Base-by-base conservation (phyloP, 2,888 invertebrate species). In the Osmoderma eremita region DNA sequence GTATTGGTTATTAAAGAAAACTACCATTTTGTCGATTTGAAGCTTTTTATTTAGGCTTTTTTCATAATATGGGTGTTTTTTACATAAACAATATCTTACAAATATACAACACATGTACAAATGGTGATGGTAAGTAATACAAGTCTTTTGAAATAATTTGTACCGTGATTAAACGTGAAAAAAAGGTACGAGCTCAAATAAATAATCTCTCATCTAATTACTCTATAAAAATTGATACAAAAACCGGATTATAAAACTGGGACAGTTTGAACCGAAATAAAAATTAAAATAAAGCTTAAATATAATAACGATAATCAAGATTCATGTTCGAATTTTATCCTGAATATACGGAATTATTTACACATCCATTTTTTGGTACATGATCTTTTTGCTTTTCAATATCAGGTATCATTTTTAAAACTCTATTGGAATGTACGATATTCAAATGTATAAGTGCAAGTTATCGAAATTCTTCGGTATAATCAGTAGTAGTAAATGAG, bases 361-460 rank as follows among this genome's bases (percentile, higher is more conserved):
- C 75, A 77, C 69, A 71, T 70, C 69, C 75, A 74, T 76, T 30
- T 30, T 30, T 78, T 78, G 76, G 76, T 78, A 77, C 75, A 74
- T 70, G 72, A 72, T 72, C 72, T 71, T 30, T 73, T 72, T 45
- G 5, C 8, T 22, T 20, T 39, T 56, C n/a, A 48, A 66, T 65
- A 72, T 77, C 77, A 77, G 76, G 76, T 77, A 77, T 76, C 76
- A 71, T 68, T 61, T 69, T 41, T 58, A 30, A 41, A 30, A 30
- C 12, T 56, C 41, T 56, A 12, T 39, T 10, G 18, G 51, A 64
- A 63, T 56, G 49, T 63, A 51, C 30, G 2, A 63, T 63, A 39
- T 38, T 51, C 63, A 42, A 20, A 20, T 13, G 10, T 45, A 20
- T 17, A 58, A 45, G 17, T 58, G 58, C 42, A 45, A 13, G 12